These are phyloP conservation scores for Stigmatopora nigra DNA, from an alignment of 2,113 vertebrate genomes.

Conservation along the genomic window DNA sequence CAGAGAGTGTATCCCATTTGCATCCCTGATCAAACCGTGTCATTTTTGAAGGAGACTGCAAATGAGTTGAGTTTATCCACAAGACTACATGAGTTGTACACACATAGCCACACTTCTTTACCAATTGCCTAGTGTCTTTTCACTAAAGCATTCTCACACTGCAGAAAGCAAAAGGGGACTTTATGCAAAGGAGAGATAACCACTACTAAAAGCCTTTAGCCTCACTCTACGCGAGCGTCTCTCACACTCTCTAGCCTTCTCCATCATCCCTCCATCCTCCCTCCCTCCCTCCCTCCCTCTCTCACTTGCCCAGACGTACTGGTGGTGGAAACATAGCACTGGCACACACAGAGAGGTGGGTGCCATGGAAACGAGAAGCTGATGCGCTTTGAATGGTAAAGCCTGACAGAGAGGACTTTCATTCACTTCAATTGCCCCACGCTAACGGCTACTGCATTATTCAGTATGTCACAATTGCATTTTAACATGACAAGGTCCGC, in stretches of 20 bases:
- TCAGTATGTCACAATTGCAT: conserved; percentile 43
- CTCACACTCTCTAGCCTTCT: not conserved
- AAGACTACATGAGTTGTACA: not conserved
- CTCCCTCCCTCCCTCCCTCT: conserved; percentile 18
- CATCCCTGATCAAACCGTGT: conserved; percentile 47
- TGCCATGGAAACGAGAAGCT: conserved; percentile 68
- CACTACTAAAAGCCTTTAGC: conserved; percentile 57
- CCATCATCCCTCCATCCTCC: conserved; percentile 14
- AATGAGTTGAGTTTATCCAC: conserved; percentile 57
- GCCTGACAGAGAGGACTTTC: conserved; percentile 63
- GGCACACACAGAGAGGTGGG: conserved; percentile 45
- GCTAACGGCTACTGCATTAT: conserved; percentile 46
- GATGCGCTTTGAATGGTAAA: conserved; percentile 67
- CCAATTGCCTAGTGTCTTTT: conserved; percentile 52
- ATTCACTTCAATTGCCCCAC: conserved; percentile 50
- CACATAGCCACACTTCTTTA: conserved; percentile 50
- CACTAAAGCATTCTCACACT: conserved; percentile 40
- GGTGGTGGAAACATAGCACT: conserved; percentile 56
- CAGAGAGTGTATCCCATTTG: conserved; percentile 31
- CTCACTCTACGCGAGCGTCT: conserved; percentile 32
- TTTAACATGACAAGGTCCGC: conserved; percentile 32
- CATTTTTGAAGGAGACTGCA: conserved; percentile 51
- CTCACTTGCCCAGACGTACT: conserved; percentile 35
- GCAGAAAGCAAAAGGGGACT: conserved; percentile 55
- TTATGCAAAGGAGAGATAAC: conserved; percentile 65